Evolutionary conservation across 1,140 invertebrate species (phyloP).

Genomic region (Helicoverpa zea): DNA sequence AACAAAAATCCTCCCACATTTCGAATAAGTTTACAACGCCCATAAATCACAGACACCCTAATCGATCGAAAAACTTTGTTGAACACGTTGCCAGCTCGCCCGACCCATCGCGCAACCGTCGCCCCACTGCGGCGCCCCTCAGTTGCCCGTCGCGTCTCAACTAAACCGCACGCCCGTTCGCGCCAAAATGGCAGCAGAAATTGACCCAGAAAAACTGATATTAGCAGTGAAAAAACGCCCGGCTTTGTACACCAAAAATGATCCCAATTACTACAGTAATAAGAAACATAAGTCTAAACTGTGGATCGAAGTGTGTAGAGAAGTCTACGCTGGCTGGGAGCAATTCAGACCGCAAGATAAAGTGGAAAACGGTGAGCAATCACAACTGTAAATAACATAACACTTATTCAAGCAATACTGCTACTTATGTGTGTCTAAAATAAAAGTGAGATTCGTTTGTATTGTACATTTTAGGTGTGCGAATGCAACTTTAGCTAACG

Average conservation of each 20-base stretch:
- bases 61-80: conserved; percentile 26
- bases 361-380: conserved; percentile 58
- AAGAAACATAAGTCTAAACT: conserved; percentile 59
- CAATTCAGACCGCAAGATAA: conserved; percentile 53
- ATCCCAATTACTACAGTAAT: conserved; percentile 56
- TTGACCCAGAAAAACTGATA: conserved; percentile 57
- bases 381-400: conserved; percentile 14
- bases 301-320: conserved; percentile 60
- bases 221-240: conserved; percentile 56
- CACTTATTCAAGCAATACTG: background rate
- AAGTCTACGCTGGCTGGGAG: conserved; percentile 59
- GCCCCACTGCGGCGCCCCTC: conserved; percentile 37
- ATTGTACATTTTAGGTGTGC: background rate
- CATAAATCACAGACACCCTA: conserved; percentile 35
- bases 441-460: conserved; percentile 24
- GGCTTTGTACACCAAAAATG: conserved; percentile 58
- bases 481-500: background rate
- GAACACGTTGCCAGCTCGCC: background rate
- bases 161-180: conserved; percentile 45
- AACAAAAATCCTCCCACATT: background rate
- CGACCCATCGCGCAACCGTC: conserved; percentile 7
- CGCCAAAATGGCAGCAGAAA: conserved; percentile 30
- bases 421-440: background rate
- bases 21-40: too few relatives aligned
- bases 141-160: conserved; percentile 47